phyloP scores from a whole-genome alignment of 2,888 invertebrate genomes.

The Teleiodes luculella region DNA sequence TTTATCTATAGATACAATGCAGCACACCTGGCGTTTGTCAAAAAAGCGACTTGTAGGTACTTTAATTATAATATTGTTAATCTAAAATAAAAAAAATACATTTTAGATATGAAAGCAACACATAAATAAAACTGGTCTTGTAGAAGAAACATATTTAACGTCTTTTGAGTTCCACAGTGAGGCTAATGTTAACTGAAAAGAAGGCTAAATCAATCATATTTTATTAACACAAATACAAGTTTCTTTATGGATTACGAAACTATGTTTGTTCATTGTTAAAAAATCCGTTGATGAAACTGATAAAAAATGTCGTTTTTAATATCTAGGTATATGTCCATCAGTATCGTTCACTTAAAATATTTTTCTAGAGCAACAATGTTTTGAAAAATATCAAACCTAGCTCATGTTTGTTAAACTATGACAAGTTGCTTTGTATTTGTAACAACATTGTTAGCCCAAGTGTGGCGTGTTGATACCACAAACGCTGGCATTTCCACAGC shows the following conservation, averaged over 20 bases:
- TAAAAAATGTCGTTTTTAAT: neutral
- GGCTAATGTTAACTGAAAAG: no score
- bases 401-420: neutral
- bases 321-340: neutral
- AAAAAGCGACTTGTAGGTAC: neutral
- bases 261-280: no score
- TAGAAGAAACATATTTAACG: no score
- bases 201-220: no score
- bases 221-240: no score
- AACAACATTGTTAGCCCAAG: neutral
- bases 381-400: neutral
- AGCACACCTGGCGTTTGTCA: neutral
- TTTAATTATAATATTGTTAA: no score
- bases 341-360: neutral
- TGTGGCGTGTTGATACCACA: constrained; percentile 2
- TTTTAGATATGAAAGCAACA: no score
- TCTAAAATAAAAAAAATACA: no score
- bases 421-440: neutral
- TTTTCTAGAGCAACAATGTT: neutral
- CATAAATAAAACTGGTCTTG: no score
- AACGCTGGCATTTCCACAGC: constrained; percentile 3
- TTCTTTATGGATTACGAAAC: no score
- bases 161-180: no score
- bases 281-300: no score
- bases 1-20: neutral